A percentile compares a stretch with the other conserved stretches of the same genome.
Evolutionary conservation across 2,797 vertebrate genomes (phyloP).

Genomic region (Epinephelus malabaricus): DNA sequence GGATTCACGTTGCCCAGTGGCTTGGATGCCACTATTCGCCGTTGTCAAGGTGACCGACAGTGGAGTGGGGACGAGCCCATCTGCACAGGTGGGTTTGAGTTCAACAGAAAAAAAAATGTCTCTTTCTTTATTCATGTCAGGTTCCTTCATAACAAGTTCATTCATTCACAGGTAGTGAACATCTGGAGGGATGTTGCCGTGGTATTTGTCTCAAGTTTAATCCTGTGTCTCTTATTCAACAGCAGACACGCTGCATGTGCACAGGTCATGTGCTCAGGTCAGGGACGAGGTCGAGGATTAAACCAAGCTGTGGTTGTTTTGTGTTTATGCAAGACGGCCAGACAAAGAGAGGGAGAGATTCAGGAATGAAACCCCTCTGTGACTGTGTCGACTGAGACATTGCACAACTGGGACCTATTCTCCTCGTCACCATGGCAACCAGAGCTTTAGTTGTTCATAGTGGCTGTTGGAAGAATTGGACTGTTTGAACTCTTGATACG

Average conservation of each 20-base stretch:
- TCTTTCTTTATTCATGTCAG: neutral
- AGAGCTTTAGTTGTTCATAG: constrained; percentile 52
- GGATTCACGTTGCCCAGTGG: constrained; percentile 83
- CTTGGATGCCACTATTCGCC: constrained; percentile 81
- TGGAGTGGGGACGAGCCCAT: constrained; percentile 88
- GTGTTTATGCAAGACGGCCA: constrained; percentile 29
- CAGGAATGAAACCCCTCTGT: constrained; percentile 64
- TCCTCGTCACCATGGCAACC: constrained; percentile 78
- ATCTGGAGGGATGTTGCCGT: neutral
- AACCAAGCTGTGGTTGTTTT: constrained; percentile 21
- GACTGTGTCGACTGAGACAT: constrained; percentile 64
- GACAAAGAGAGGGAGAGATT: constrained; percentile 28
- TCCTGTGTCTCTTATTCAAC: neutral
- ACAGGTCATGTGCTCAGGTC: neutral
- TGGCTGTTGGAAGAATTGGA: constrained; percentile 51
- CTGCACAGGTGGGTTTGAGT: constrained; percentile 84
- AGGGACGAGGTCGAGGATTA: neutral
- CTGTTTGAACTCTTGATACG: constrained; percentile 47
- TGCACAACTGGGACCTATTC: constrained; percentile 74
- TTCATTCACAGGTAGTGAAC: neutral
- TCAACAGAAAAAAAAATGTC: constrained; percentile 13
- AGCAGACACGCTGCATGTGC: neutral
- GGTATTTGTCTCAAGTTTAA: neutral
- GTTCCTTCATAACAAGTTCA: neutral
- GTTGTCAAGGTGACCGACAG: constrained; percentile 89